A percentile compares a stretch with the other conserved stretches of the same genome.
phyloP scores from a whole-genome alignment of 2,888 invertebrate species.

The Parochlus steinenii region DNA sequence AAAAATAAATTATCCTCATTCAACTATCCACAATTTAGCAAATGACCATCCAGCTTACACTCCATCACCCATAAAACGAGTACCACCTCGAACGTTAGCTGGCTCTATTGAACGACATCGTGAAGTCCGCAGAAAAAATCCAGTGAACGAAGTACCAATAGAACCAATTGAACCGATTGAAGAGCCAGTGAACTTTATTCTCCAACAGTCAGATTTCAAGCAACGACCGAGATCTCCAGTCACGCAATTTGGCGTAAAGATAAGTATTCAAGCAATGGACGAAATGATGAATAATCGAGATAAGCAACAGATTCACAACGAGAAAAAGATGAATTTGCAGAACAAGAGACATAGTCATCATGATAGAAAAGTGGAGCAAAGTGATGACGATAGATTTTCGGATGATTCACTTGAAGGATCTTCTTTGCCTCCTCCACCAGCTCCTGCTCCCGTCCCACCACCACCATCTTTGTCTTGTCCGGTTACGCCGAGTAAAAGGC shows the following conservation, averaged over 20 bases:
- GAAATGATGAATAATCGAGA: constrained; percentile 14
- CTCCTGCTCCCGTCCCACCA: constrained; percentile 27
- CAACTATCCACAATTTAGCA: too few species aligned
- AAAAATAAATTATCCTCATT: too few species aligned
- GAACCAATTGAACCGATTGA: constrained; percentile 6
- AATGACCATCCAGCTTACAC: too few species aligned
- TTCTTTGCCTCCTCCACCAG: constrained; percentile 42
- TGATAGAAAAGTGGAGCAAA: constrained; percentile 13
- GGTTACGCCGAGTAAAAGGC: constrained; percentile 49
- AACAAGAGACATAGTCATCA: constrained; percentile 10
- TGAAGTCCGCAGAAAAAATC: constrained; percentile 49
- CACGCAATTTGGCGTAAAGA: constrained; percentile 17
- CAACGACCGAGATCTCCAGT: constrained; percentile 11
- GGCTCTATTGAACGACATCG: constrained; percentile 60
- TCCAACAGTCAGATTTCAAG: constrained; percentile 8
- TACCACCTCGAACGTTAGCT: constrained; percentile 53
- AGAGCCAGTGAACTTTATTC: constrained; percentile 3
- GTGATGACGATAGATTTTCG: constrained; percentile 50
- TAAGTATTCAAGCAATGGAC: constrained; percentile 27
- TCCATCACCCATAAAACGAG: constrained; percentile 30
- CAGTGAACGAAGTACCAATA: constrained; percentile 10
- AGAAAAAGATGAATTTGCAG: constrained; percentile 11
- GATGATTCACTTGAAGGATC: constrained; percentile 71
- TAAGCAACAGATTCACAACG: constrained; percentile 10
- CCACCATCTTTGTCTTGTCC: constrained; percentile 32